Base-by-base conservation (phyloP, 2,888 invertebrate genomes). In the Aplocera efformata region DNA sequence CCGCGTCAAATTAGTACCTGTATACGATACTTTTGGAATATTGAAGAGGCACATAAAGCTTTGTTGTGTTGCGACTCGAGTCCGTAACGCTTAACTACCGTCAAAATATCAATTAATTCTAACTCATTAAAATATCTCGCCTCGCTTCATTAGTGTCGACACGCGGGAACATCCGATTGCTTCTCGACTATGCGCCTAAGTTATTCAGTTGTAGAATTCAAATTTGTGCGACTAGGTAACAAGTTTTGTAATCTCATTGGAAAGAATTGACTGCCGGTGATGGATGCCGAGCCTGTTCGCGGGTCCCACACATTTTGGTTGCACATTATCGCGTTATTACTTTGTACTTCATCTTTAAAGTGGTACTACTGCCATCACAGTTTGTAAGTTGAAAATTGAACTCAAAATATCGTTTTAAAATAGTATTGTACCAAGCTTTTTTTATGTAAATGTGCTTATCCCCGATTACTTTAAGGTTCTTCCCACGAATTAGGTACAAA, bases 61-160 rank as follows among this genome's bases (percentile, higher is more conserved):
- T 56, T 53, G 58, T 57, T 57, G 33, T 66, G 63, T 72, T 61
- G 56, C 61, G 63, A 65, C 61, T 47, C 36, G 38, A 47, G 52
- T 48, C 49, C 36, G 50, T 55, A 49, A 58, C 55, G 58, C 50
- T 55, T 56, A 58, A 56, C 56, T 52, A 49, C 57, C 63, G 63
- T 72, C 78, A 77, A 72, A 75, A 77, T 73, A 76, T 70, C 77
- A 78, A 80, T 82, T 79, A 76, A 72, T 73, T 64, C 63, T 47
- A 50, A 63, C 65, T 72, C 72, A 71, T 77, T 79, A 78, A 70
- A 75, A 70, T 61, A 60, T 70, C 58, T 64, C 56, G 64, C 57
- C 59, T 66, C 66, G 58, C 58, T 51, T 48, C 47, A 47, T 48
- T 41, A 36, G 36, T 26, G 6, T 8, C 9, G 31, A 30, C 40